Evolutionary conservation across 2,113 vertebrate species (phyloP), one percentile per base, ranked within the genome.

Genomic region (Rhodinocichla rosea): DNA sequence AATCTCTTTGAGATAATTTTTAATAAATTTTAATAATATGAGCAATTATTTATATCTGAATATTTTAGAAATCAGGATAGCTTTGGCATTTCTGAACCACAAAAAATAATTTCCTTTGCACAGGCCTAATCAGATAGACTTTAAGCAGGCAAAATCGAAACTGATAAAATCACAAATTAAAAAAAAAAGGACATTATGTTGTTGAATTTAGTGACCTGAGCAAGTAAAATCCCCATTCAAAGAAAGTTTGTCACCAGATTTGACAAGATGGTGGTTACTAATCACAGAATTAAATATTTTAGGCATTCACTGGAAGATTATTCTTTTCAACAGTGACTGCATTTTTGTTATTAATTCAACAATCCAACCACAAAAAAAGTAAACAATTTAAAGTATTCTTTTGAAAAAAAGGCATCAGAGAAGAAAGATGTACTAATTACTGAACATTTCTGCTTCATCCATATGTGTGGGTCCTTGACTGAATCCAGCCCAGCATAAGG

Each of bases 281-380:
- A 87, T 40, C 47, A 62, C 39, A 71, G 47, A 78, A 91, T 67
- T 63, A 89, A 77, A 56, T 60, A n/a, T 60, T 81, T 77, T 53
- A 32, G 47, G 32, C 49, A 40, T 59, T 87, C 50, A 55, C 13
- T 83, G 35, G 55, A 91, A 85, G 45, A 79, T 23, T 53, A 11
- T 35, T 87, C 37, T 90, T 90, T 84, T 69, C 68, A 90, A 85
- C 50, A 82, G 81, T 83, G 82, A 67, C 68, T 86, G 63, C 42
- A 59, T 80, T 95, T 86, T 95, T 96, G 57, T 74, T 92, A 86
- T 62, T 96, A 88, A 95, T 90, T 91, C 63, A 91, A 88, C 63
- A 80, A 80, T 44, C 27, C 55, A 77, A 74, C 67, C 82, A 88
- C 90, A 91, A 75, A 88, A 95, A 91, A 89, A 95, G 56, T 81